Evolutionary conservation across 2,888 invertebrate species (phyloP), one percentile per base, ranked within the genome.

Genomic region (Hydrotaea diabolus): DNA sequence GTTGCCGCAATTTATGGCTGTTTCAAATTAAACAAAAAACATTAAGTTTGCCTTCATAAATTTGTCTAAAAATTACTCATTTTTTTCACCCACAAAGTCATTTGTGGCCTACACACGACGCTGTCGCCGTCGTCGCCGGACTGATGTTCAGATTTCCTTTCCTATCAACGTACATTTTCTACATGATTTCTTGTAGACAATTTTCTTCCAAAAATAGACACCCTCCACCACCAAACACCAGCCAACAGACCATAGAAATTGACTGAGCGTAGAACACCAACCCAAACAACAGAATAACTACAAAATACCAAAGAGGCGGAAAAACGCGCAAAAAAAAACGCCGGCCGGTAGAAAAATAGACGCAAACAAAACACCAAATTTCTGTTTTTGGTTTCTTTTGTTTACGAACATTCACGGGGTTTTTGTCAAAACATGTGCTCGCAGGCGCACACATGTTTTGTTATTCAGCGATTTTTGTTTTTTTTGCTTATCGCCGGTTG

Each of bases 291-390:
- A 8, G 7, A 31, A 31, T 7, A 31, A 7, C 31, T 31, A 31
- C 31, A 31, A 31, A 31, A 31, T 17, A 23, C 55, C 55, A 55
- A 21, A 55, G 55, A 55, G 55, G 55, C 69, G 55, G 66, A 66
- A 21, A 55, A 59, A 39, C 49, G 72, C 31, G n/a, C 43, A 71
- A 71, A 31, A 31, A 31, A 76, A 71, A 73, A 59, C 11, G 62
- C 75, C 57, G 49, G 84, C 79, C 84, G 81, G 84, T 81, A 81
- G 62, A 73, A 81, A 43, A 84, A 84, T 39, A 83, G 66, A 75
- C 46, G 31, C 17, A 59, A 82, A 73, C 3, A 74, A 77, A 39
- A 83, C 19, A 77, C 23, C 36, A 55, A 64, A 69, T 53, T 73
- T 76, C 21, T 77, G 36, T 66, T 81, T 8, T 62, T 23, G 64